Evolutionary conservation across 2,797 vertebrate species (phyloP).

Genomic region (Phrynocephalus vlangalii): DNA sequence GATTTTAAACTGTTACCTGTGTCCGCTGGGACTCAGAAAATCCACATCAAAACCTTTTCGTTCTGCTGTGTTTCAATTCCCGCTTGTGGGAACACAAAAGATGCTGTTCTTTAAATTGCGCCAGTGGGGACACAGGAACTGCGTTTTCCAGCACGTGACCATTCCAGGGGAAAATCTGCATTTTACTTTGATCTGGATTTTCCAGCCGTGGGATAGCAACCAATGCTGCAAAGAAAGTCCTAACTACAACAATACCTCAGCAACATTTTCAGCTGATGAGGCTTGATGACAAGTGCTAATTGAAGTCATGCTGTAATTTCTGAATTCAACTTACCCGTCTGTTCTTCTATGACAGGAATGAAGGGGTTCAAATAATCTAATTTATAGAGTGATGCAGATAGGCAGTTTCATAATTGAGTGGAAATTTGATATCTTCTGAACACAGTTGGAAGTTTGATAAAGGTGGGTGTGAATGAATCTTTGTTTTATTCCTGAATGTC

Average conservation of each 20-base stretch:
- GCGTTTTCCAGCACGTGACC: no score
- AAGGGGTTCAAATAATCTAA: neutral
- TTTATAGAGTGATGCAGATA: slow-evolving; percentile 49
- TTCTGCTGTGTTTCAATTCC: no score
- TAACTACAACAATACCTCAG: neutral
- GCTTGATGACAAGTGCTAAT: slow-evolving; percentile 31
- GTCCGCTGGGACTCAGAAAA: no score
- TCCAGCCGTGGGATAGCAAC: no score
- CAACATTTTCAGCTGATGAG: slow-evolving; percentile 34
- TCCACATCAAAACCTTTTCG: no score
- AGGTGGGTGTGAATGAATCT: neutral
- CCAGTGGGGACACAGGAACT: no score
- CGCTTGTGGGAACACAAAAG: no score
- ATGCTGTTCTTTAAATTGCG: no score
- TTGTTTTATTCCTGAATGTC: no score
- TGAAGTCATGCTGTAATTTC: slow-evolving; percentile 18
- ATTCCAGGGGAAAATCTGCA: no score
- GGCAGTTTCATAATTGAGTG: slow-evolving; percentile 11
- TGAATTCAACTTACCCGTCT: slow-evolving; percentile 62
- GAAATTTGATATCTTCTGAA: slow-evolving; percentile 38
- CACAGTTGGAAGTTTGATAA: slow-evolving; percentile 40
- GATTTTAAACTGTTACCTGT: no score
- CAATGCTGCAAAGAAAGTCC: slow-evolving; percentile 33
- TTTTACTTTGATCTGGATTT: no score
- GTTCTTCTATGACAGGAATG: slow-evolving; percentile 30